Conservation (phyloP, 2,888 invertebrate species). For the Idaea dimidiata region DNA sequence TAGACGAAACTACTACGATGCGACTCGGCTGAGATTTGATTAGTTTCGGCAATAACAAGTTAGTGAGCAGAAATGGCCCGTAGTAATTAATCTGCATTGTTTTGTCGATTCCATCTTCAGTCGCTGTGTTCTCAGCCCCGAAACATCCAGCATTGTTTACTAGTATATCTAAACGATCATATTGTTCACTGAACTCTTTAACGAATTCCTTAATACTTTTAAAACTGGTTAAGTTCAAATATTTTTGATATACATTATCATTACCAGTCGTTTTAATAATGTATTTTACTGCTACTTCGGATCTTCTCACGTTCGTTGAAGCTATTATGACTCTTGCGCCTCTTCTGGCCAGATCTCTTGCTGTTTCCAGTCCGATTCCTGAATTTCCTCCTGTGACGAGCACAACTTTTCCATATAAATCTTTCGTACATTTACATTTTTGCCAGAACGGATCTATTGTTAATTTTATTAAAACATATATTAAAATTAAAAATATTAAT, state of each 20-base stretch:
- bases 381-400: slow-evolving; percentile 91
- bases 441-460: background rate
- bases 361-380: slow-evolving; percentile 91
- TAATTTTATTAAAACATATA: background rate
- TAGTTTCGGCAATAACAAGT: slow-evolving; percentile 79
- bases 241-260: slow-evolving; percentile 82
- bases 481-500: background rate
- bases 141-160: slow-evolving; percentile 83
- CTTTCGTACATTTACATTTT: slow-evolving; percentile 47
- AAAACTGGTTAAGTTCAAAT: slow-evolving; percentile 75
- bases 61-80: slow-evolving; percentile 86
- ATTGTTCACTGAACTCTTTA: slow-evolving; percentile 75
- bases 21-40: slow-evolving; percentile 61
- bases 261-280: slow-evolving; percentile 87
- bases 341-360: slow-evolving; percentile 84
- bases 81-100: slow-evolving; percentile 86
- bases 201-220: slow-evolving; percentile 81
- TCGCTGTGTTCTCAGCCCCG: slow-evolving; percentile 51
- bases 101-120: slow-evolving; percentile 82
- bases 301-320: slow-evolving; percentile 86
- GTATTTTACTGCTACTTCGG: slow-evolving; percentile 84
- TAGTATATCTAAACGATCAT: slow-evolving; percentile 79
- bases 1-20: slow-evolving; percentile 68
- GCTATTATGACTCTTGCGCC: slow-evolving; percentile 88
- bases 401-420: slow-evolving; percentile 79